These are phyloP conservation scores for Myioborus miniatus DNA, from an alignment of 2,797 vertebrate genomes.

Conservation along the genomic window DNA sequence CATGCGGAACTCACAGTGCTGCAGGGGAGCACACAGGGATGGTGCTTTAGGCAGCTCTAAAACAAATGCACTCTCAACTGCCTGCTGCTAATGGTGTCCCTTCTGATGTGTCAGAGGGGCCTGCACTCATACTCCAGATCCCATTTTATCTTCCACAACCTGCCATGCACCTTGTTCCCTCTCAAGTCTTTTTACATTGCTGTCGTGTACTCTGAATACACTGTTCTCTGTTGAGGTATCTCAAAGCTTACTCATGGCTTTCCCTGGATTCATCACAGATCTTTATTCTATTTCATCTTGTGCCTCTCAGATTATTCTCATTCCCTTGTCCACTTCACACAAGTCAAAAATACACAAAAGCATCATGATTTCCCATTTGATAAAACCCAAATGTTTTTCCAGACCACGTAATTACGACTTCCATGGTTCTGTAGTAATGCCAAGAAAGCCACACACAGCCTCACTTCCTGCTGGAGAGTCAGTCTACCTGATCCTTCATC, in stretches of 20 bases:
- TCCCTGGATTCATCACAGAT: not conserved
- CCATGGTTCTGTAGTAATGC: not conserved
- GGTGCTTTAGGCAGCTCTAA: not conserved
- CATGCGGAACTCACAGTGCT: conserved; percentile 99
- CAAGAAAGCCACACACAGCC: not conserved
- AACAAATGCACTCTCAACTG: not conserved
- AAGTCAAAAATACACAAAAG: not conserved
- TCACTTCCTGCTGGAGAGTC: not conserved
- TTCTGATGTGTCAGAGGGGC: not conserved
- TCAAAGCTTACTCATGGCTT: not conserved
- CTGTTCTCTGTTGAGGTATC: accelerated
- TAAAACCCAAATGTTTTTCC: not conserved
- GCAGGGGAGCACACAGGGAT: not conserved
- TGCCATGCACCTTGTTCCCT: not conserved
- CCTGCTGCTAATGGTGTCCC: not conserved
- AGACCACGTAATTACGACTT: not conserved
- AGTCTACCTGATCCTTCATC: not conserved
- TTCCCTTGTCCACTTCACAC: not conserved
- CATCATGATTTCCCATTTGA: not conserved
- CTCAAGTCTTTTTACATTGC: accelerated
- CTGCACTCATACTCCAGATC: not conserved
- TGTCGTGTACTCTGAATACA: not conserved
- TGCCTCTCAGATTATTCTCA: not conserved
- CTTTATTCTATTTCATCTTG: not conserved
- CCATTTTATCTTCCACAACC: not conserved